phyloP scores from a whole-genome alignment of 1,140 invertebrate species.

The Aphidius gifuensis region DNA sequence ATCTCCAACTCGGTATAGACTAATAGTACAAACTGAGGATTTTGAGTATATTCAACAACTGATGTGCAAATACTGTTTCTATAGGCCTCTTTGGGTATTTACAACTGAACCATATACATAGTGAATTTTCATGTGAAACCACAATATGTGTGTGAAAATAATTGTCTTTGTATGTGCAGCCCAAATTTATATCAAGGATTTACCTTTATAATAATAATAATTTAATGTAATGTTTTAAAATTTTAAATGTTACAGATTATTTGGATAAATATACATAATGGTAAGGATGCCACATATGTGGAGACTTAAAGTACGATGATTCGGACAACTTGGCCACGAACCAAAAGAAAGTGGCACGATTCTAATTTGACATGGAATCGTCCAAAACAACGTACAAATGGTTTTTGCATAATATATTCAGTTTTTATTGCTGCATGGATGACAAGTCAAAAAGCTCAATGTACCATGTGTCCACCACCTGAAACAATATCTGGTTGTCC shows the following conservation, averaged over 20 bases:
- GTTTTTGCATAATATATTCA: slow-evolving; percentile 38
- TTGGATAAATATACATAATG: slow-evolving; percentile 1
- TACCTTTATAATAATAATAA: too few relatives aligned
- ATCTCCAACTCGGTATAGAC: too few relatives aligned
- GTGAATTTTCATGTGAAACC: too few relatives aligned
- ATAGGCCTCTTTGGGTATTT: too few relatives aligned
- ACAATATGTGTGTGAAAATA: too few relatives aligned
- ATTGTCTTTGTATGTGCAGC: too few relatives aligned
- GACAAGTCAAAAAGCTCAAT: slow-evolving; percentile 32
- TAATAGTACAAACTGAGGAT: too few relatives aligned
- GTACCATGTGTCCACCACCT: slow-evolving; percentile 42
- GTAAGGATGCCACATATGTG: slow-evolving; percentile 33
- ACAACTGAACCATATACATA: too few relatives aligned
- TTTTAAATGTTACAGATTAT: neutral
- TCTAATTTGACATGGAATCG: slow-evolving; percentile 10
- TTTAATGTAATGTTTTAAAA: neutral
- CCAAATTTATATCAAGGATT: too few relatives aligned
- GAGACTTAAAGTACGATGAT: slow-evolving; percentile 34
- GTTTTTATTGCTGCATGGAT: slow-evolving; percentile 35
- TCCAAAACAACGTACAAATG: slow-evolving; percentile 24
- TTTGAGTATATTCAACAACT: too few relatives aligned
- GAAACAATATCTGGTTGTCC: slow-evolving; percentile 63
- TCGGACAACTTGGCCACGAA: slow-evolving; percentile 42
- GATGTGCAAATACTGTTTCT: too few relatives aligned
- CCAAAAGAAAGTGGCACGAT: slow-evolving; percentile 38